Evolutionary conservation across 2,888 invertebrate genomes (phyloP).

Genomic region (Sisyra terminalis): DNA sequence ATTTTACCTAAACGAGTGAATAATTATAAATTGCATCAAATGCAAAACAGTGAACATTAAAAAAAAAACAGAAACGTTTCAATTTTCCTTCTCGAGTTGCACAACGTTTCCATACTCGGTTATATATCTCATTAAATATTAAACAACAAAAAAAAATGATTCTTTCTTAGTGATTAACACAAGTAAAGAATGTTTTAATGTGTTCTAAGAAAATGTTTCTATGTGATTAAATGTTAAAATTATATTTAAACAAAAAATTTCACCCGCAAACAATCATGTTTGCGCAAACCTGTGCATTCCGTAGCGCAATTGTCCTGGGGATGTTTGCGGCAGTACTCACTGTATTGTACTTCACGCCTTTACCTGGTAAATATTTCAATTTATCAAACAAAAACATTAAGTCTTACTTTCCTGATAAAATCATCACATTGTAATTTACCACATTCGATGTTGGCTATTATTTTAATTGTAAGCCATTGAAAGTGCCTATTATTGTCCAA

Average conservation of each 20-base stretch:
- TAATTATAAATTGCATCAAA: too few relatives aligned
- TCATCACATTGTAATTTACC: too few relatives aligned
- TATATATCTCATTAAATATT: neutral
- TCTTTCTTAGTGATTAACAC: neutral
- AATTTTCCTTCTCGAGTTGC: too few relatives aligned
- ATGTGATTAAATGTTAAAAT: neutral
- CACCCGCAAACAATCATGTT: slow-evolving; percentile 1
- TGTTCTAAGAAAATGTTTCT: neutral
- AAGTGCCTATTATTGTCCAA: too few relatives aligned
- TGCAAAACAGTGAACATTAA: too few relatives aligned
- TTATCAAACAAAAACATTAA: too few relatives aligned
- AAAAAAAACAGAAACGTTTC: too few relatives aligned
- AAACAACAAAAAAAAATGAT: neutral
- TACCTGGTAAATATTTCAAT: slow-evolving; percentile 38
- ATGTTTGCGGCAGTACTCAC: slow-evolving; percentile 48
- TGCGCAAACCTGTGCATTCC: slow-evolving; percentile 36
- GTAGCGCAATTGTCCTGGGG: slow-evolving; percentile 45
- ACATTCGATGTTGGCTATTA: too few relatives aligned
- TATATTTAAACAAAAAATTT: neutral
- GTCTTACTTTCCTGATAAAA: too few relatives aligned
- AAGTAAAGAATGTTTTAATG: neutral
- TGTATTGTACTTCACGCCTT: slow-evolving; percentile 52
- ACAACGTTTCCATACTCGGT: neutral
- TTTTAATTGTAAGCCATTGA: too few relatives aligned
- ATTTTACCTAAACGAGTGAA: too few relatives aligned